A percentile compares a stretch with the other conserved stretches of the same genome.
Conservation (phyloP, 2,797 vertebrate species). For the Scarus forsteni region DNA sequence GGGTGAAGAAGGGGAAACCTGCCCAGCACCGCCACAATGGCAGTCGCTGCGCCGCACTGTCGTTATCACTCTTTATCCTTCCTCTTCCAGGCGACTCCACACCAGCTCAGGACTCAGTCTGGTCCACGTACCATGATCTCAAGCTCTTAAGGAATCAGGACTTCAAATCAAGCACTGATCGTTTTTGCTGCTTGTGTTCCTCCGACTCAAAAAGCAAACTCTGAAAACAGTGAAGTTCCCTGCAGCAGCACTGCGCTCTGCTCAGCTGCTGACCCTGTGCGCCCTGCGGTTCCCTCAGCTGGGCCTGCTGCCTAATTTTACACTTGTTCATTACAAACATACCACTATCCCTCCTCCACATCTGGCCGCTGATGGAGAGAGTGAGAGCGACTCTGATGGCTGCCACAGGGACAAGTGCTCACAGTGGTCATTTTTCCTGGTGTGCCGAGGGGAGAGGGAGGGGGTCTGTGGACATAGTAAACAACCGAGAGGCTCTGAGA, state of each 20-base stretch:
- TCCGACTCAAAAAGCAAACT: constrained; percentile 42
- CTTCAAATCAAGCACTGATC: constrained; percentile 9
- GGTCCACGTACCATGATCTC: constrained; percentile 12
- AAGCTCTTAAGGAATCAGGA: constrained; percentile 29
- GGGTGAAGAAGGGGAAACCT: constrained; percentile 59
- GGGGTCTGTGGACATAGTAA: constrained; percentile 39
- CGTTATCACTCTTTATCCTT: constrained; percentile 34
- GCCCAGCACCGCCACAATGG: constrained; percentile 69
- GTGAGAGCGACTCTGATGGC: constrained; percentile 30
- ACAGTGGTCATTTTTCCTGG: constrained; percentile 48
- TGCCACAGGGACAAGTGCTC: constrained; percentile 36
- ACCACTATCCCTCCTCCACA: constrained; percentile 70
- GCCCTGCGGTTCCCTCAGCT: constrained; percentile 53
- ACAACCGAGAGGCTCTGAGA: constrained; percentile 43
- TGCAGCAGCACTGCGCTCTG: constrained; percentile 32
- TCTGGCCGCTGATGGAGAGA: constrained; percentile 60
- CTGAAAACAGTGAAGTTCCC: constrained; percentile 30
- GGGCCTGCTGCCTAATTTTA: constrained; percentile 56
- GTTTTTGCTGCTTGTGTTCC: constrained; percentile 25
- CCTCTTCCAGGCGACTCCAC: constrained; percentile 36
- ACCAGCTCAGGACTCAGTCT: constrained; percentile 25
- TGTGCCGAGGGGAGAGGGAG: background rate
- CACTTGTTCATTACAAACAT: constrained; percentile 70
- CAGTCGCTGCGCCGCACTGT: constrained; percentile 57
- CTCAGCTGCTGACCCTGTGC: constrained; percentile 45